phyloP scores from a whole-genome alignment of 1,140 invertebrate genomes.

The Macrobrachium nipponense region DNA sequence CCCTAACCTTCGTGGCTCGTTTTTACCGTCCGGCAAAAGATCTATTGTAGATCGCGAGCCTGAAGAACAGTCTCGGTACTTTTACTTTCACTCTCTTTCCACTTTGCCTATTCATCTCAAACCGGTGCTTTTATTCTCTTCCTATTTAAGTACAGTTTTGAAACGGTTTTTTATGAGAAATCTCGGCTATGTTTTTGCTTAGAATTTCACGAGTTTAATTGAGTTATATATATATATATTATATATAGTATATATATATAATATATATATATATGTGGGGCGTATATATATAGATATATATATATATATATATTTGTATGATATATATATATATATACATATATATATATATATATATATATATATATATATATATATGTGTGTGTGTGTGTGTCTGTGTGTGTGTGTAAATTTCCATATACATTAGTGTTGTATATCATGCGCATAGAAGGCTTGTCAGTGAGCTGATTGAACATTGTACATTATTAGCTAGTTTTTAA shows the following conservation, averaged over 20 bases:
- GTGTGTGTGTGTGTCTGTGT: constrained; percentile 14
- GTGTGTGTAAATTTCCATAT: not conserved
- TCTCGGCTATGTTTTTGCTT: too few relatives aligned
- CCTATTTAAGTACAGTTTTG: too few relatives aligned
- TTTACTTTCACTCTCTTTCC: too few relatives aligned
- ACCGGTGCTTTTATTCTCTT: too few relatives aligned
- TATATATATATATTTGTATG: not conserved
- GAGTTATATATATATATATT: constrained; percentile 13
- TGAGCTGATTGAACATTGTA: not conserved
- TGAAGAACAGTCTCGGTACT: too few relatives aligned
- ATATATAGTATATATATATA: constrained; percentile 19
- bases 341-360: constrained; percentile 32
- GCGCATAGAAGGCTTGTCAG: not conserved
- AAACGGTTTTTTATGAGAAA: not conserved
- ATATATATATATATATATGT: constrained; percentile 29
- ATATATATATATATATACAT: constrained; percentile 10
- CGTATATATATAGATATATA: constrained; percentile 28
- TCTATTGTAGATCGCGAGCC: not conserved
- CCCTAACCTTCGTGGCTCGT: not conserved
- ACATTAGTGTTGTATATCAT: not conserved
- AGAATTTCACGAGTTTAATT: too few relatives aligned
- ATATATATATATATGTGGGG: not conserved
- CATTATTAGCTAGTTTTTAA: not conserved
- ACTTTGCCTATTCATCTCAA: too few relatives aligned
- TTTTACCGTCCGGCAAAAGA: not conserved